phyloP scores from a whole-genome alignment of 2,797 vertebrate species.

The Eremophila alpestris region DNA sequence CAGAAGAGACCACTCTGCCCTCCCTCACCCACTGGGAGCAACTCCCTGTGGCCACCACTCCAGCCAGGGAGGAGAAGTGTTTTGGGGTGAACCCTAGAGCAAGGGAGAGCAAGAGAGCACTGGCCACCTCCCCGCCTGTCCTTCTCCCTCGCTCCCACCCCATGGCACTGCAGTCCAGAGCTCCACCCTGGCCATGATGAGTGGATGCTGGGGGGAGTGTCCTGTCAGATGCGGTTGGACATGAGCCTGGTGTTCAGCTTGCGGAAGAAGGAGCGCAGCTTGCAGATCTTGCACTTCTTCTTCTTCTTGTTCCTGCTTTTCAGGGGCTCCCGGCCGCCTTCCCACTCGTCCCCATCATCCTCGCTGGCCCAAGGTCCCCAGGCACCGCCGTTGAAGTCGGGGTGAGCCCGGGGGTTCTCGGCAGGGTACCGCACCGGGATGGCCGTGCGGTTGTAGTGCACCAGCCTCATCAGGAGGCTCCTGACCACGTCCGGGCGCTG shows the following conservation, averaged over 20 bases:
- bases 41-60: background rate
- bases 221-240: constrained; percentile 89
- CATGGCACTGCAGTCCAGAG: rapidly evolving
- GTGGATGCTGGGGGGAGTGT: background rate
- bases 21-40: rapidly evolving
- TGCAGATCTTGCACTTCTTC: constrained; percentile 89
- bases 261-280: constrained; percentile 89
- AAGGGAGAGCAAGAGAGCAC: background rate
- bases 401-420: constrained; percentile 90
- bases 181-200: background rate
- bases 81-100: background rate
- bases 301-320: constrained; percentile 86
- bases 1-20: rapidly evolving
- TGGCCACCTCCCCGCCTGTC: background rate
- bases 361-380: constrained; percentile 95
- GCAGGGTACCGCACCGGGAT: constrained; percentile 94
- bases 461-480: constrained; percentile 86
- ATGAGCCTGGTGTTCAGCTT: constrained; percentile 92
- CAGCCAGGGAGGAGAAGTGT: background rate
- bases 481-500: constrained; percentile 90
- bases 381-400: constrained; percentile 90
- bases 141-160: background rate
- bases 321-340: constrained; percentile 59
- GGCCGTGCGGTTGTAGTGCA: constrained; percentile 89
- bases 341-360: constrained; percentile 83